Base-by-base conservation (phyloP, 92 coral and sea anemone genomes). In the Nematostella vectensis region DNA sequence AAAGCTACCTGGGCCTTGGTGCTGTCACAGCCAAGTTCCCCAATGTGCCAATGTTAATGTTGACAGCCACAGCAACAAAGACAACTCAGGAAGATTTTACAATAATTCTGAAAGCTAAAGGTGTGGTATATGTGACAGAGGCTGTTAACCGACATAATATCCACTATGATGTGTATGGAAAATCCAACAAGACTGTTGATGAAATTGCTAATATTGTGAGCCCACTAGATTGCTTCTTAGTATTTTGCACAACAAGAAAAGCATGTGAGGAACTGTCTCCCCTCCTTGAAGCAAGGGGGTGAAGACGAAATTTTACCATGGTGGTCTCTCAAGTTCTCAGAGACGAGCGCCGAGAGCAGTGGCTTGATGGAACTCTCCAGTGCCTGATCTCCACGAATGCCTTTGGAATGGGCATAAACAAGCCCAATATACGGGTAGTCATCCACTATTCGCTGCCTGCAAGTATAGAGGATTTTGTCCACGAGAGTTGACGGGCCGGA, bases 231-330 rank as follows among this genome's bases (percentile, higher is more conserved):
- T 56, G 73, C 54, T 73, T 62, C 11, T 27, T 73, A 30, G 67
- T 73, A 0, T 65, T 37, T 42, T 57, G 73, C 27, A 31, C 29
- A 50, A 63, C 72, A n/a, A 40, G 52, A 18, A 40, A 47, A 25
- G 72, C 63, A 13, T 67, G 64, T 16, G 79, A 72, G 25, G 58
- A 72, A 33, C 16, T 72, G 12, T 64, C 59, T 18, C 62, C 67
- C 22, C 57, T 62, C 23, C 58, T 72, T 17, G 51, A 63, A 49
- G 52, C 59, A 27, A n/a, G 17, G 38, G 54, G 71, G 11, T 39
- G 51, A 27, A 16, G 36, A 1, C 38, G 27, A 47, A 31, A 9
- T 30, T 31, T 9, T 70, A 70, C 53, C 63, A 70, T 37, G 71
- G 72, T 6, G 59, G 31, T 0, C 22, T 70, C 50, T 11, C 58